phyloP scores from a whole-genome alignment of 2,797 vertebrate genomes.

The Danio choprae region DNA sequence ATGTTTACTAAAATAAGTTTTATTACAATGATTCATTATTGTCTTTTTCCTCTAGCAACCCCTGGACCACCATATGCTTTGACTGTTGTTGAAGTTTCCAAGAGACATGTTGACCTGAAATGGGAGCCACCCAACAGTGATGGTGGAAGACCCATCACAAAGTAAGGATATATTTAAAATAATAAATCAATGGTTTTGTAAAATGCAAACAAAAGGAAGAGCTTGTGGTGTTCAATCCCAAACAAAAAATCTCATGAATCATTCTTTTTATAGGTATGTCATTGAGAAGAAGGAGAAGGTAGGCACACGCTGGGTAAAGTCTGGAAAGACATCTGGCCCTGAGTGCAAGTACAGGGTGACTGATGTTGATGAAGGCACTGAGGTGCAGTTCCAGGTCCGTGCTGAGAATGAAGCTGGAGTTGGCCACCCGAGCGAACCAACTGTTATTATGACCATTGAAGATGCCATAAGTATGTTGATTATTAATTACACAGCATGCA shows the following conservation, averaged over 20 bases:
- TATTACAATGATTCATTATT: not conserved
- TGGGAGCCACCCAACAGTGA: constrained; percentile 98
- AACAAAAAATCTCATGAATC: not conserved
- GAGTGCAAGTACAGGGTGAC: constrained; percentile 92
- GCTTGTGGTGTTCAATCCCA: not conserved
- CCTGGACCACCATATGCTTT: constrained; percentile 96
- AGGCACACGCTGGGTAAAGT: constrained; percentile 96
- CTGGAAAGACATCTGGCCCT: constrained; percentile 93
- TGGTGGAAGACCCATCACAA: constrained; percentile 93
- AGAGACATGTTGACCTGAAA: constrained; percentile 95
- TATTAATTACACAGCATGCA: not conserved
- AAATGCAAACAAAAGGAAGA: not conserved
- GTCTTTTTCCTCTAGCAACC: constrained; percentile 80
- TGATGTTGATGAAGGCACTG: constrained; percentile 96
- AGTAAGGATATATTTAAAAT: constrained; percentile 73
- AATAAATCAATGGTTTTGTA: not conserved
- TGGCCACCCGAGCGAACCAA: constrained; percentile 96
- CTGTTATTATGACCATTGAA: constrained; percentile 89
- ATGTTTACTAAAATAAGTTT: too few relatives aligned
- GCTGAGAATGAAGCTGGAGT: constrained; percentile 98
- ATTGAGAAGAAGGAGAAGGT: constrained; percentile 99
- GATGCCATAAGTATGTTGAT: constrained; percentile 89
- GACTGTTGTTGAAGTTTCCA: constrained; percentile 91
- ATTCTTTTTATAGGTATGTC: constrained; percentile 83
- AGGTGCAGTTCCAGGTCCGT: constrained; percentile 98